Percentiles rank a stretch among this genome's conserved stretches.
These are phyloP conservation scores for Solea senegalensis DNA, from an alignment of 2,113 vertebrate genomes.

Conservation along the genomic window DNA sequence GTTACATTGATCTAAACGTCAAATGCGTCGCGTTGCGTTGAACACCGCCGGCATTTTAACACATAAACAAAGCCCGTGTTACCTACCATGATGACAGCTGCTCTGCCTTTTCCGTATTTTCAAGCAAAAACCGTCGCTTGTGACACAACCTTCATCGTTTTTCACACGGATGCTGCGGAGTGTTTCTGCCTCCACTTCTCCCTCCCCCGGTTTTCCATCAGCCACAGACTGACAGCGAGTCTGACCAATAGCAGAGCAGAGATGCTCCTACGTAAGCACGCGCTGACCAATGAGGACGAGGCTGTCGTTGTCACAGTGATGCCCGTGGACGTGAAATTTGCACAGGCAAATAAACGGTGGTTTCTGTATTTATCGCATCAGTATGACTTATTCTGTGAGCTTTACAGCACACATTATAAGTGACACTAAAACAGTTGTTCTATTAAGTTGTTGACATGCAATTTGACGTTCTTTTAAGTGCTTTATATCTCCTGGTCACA, in stretches of 20 bases:
- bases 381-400: neutral
- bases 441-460: too few species aligned
- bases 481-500: too few species aligned
- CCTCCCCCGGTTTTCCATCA: neutral
- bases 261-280: slow-evolving; percentile 2
- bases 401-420: too few species aligned
- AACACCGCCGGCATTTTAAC: neutral
- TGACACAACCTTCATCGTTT: slow-evolving; percentile 63
- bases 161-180: slow-evolving; percentile 67
- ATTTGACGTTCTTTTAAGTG: too few species aligned
- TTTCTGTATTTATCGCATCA: neutral
- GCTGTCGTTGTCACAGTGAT: slow-evolving; percentile 13
- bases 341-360: neutral
- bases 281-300: slow-evolving; percentile 43
- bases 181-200: slow-evolving; percentile 52
- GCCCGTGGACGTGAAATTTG: slow-evolving; percentile 23
- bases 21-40: slow-evolving; percentile 1
- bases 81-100: slow-evolving; percentile 62
- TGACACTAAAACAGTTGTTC: too few species aligned
- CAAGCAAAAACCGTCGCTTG: slow-evolving; percentile 27
- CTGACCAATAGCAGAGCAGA: slow-evolving; percentile 70
- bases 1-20: slow-evolving; percentile 35
- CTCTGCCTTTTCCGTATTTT: slow-evolving; percentile 31
- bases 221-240: slow-evolving; percentile 46
- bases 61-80: neutral